Percentiles rank a stretch among this genome's conserved stretches.
Conservation (phyloP, 2,888 invertebrate genomes). For the Leuctra nigra region DNA sequence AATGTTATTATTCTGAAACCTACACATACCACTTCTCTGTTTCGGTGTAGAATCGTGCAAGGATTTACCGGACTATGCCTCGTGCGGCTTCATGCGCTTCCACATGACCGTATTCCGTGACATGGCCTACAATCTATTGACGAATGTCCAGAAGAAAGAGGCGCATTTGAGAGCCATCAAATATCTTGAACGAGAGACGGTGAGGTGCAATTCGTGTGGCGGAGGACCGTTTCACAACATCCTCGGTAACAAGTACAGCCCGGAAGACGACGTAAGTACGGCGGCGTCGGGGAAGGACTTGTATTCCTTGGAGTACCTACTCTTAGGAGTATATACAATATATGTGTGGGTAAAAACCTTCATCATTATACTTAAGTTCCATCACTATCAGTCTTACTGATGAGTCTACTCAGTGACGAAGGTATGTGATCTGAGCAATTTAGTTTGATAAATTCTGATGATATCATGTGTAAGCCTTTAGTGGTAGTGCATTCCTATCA, state of each 20-base stretch:
- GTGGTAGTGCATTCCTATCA: too few relatives aligned
- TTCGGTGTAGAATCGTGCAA: constrained; percentile 35
- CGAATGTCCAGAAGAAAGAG: constrained; percentile 55
- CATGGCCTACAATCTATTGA: constrained; percentile 54
- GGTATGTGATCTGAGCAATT: too few relatives aligned
- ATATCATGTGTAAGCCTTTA: too few relatives aligned
- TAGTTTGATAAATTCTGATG: too few relatives aligned
- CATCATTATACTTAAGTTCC: too few relatives aligned
- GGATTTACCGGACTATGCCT: constrained; percentile 54
- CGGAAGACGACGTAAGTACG: too few relatives aligned
- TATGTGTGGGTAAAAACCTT: too few relatives aligned
- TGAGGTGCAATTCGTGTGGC: constrained; percentile 51
- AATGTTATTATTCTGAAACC: not conserved
- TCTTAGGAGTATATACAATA: too few relatives aligned
- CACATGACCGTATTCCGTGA: constrained; percentile 49
- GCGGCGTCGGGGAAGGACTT: too few relatives aligned
- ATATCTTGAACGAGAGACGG: constrained; percentile 51
- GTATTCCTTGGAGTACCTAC: too few relatives aligned
- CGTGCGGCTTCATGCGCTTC: constrained; percentile 56
- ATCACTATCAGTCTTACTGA: too few relatives aligned
- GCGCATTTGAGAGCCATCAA: constrained; percentile 52
- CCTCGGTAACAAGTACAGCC: constrained; percentile 41
- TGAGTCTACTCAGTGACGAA: too few relatives aligned
- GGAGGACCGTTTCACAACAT: constrained; percentile 47
- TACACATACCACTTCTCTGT: not conserved